Conservation (phyloP, 2,888 invertebrate species). For the Physocephala rufipes region DNA sequence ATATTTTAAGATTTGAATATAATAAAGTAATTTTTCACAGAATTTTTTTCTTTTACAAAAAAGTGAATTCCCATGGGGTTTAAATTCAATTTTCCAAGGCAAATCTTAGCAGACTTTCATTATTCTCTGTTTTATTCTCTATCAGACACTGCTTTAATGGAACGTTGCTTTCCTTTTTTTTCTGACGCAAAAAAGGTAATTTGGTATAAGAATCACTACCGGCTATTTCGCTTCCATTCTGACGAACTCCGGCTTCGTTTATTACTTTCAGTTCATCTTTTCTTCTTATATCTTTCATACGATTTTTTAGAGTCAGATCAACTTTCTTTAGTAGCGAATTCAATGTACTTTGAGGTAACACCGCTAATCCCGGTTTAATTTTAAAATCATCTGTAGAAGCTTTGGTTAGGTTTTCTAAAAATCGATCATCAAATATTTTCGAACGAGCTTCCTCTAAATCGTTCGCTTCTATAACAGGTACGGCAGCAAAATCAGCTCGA, state of each 20-base stretch:
- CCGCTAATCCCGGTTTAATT: constrained; percentile 48
- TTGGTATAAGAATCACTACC: constrained; percentile 19
- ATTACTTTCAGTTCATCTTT: background rate
- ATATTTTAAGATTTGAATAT: too few relatives aligned
- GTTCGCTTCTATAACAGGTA: constrained; percentile 47
- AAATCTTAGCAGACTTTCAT: constrained; percentile 40
- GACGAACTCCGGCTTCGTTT: background rate
- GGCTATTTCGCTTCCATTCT: background rate
- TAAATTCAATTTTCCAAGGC: constrained; percentile 42
- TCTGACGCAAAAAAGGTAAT: background rate
- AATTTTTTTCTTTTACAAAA: background rate
- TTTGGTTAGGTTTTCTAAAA: constrained; percentile 61
- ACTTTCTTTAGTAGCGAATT: constrained; percentile 59
- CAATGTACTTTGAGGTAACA: constrained; percentile 51
- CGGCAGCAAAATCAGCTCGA: constrained; percentile 42
- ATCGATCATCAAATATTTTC: constrained; percentile 54
- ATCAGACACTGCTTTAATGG: constrained; percentile 45
- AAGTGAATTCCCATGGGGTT: too few relatives aligned
- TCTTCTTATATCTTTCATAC: constrained; percentile 40
- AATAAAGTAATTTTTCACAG: too few relatives aligned
- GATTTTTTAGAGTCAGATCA: constrained; percentile 47
- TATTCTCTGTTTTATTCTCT: constrained; percentile 43
- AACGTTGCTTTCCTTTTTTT: constrained; percentile 40
- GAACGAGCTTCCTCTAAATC: constrained; percentile 50
- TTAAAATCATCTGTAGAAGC: constrained; percentile 52